Evolutionary conservation across 2,888 invertebrate genomes (phyloP).

Genomic region (Amitus sp.): DNA sequence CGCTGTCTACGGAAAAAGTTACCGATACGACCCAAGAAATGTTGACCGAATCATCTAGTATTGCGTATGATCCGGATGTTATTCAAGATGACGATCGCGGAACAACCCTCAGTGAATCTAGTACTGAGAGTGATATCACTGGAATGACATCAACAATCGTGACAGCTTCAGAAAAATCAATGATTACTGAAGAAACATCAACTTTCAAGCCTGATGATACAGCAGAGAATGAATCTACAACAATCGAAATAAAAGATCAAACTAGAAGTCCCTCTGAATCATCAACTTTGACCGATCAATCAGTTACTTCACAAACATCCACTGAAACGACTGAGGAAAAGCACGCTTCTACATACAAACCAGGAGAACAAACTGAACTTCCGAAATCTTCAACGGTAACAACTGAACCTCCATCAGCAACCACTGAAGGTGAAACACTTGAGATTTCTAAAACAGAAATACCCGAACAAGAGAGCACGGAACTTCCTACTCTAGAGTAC

Average conservation of each 20-base stretch:
- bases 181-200: constrained; percentile 18
- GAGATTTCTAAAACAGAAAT: constrained; percentile 18
- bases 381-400: constrained; percentile 12
- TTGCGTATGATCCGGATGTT: constrained; percentile 15
- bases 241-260: constrained; percentile 28
- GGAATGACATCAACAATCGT: constrained; percentile 21
- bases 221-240: constrained; percentile 35
- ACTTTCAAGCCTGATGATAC: constrained; percentile 10
- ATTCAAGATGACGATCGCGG: constrained; percentile 29
- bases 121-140: constrained; percentile 6
- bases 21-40: constrained; percentile 8
- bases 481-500: constrained; percentile 19
- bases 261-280: constrained; percentile 39
- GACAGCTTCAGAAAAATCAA: constrained; percentile 26
- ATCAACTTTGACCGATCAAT: constrained; percentile 27
- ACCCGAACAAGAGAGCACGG: constrained; percentile 23
- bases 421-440: constrained; percentile 32
- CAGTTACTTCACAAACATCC: constrained; percentile 13
- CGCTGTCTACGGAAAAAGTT: neutral
- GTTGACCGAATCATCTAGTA: constrained; percentile 7
- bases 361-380: constrained; percentile 14
- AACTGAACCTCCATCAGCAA: constrained; percentile 24
- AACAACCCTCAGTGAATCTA: constrained; percentile 11
- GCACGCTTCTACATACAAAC: constrained; percentile 5
- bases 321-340: constrained; percentile 22